Evolutionary conservation across 2,888 invertebrate species (phyloP).

Genomic region (Platypus cylindrus): DNA sequence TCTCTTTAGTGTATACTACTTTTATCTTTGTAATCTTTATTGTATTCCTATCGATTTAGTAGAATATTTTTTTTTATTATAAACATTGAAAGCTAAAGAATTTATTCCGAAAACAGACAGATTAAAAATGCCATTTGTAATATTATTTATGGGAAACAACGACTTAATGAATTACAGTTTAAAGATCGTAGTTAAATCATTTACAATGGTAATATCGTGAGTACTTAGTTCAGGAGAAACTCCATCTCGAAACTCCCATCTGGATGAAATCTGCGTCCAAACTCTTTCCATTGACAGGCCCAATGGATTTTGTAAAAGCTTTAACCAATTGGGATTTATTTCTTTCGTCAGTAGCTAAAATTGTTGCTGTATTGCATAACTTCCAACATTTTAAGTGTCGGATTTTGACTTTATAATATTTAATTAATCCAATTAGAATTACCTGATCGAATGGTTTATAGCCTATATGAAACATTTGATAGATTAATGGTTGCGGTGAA

Average conservation of each 20-base stretch:
- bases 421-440: conserved; percentile 5
- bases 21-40: no score
- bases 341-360: conserved; percentile 37
- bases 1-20: no score
- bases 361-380: no score
- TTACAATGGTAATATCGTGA: conserved; percentile 29
- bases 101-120: no score
- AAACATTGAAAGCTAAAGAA: no score
- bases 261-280: conserved; percentile 36
- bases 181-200: conserved; percentile 24
- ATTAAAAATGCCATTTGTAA: no score
- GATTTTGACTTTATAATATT: background rate
- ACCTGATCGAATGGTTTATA: conserved; percentile 66
- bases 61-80: no score
- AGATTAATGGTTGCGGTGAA: conserved; percentile 43
- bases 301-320: conserved; percentile 37
- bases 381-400: no score
- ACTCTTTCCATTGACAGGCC: conserved; percentile 37
- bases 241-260: conserved; percentile 39
- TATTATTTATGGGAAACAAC: no score
- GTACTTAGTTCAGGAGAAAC: conserved; percentile 22
- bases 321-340: conserved; percentile 39
- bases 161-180: conserved; percentile 20
- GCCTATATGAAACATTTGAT: conserved; percentile 72
- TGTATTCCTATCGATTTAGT: no score